phyloP scores from a whole-genome alignment of 2,797 vertebrate genomes.

The Anniella stebbinsi region DNA sequence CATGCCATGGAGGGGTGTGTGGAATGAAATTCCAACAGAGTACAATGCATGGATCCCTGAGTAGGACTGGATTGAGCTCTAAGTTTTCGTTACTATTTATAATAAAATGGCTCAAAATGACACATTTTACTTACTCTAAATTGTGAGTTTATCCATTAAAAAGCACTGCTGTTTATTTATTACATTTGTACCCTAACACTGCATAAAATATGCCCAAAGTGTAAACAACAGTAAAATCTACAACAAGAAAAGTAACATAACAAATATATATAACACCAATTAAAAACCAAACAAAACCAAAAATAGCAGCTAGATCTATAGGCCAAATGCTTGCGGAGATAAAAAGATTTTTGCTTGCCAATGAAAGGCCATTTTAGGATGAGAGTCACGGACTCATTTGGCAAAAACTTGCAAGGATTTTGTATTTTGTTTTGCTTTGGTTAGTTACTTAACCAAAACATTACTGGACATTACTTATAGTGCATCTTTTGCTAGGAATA shows the following conservation, averaged over 20 bases:
- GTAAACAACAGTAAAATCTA: not conserved
- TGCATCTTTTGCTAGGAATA: conserved; percentile 65
- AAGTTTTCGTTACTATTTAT: conserved; percentile 2
- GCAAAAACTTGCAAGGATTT: conserved; percentile 68
- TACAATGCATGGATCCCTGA: too few species aligned
- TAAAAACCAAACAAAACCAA: not conserved
- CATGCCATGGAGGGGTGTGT: too few species aligned
- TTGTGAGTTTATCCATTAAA: conserved; percentile 26
- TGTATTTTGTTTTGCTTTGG: conserved; percentile 58
- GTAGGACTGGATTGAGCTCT: not conserved
- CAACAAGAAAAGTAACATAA: not conserved
- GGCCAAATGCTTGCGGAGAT: not conserved
- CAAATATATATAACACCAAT: not conserved
- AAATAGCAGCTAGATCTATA: not conserved
- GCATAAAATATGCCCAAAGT: not conserved
- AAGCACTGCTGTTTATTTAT: conserved; percentile 4
- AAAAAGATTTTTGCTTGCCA: not conserved
- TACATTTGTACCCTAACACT: not conserved
- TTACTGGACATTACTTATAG: conserved; percentile 68
- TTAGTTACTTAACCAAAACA: conserved; percentile 37
- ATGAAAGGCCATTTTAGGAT: conserved; percentile 47
- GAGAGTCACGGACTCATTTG: conserved; percentile 52
- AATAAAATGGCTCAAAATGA: conserved; percentile 23
- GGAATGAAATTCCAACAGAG: too few species aligned
- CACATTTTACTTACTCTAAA: conserved; percentile 37